A percentile compares a stretch with the other conserved stretches of the same genome.
Conservation (phyloP, 1,140 invertebrate genomes). For the Heliconius hermathena region DNA sequence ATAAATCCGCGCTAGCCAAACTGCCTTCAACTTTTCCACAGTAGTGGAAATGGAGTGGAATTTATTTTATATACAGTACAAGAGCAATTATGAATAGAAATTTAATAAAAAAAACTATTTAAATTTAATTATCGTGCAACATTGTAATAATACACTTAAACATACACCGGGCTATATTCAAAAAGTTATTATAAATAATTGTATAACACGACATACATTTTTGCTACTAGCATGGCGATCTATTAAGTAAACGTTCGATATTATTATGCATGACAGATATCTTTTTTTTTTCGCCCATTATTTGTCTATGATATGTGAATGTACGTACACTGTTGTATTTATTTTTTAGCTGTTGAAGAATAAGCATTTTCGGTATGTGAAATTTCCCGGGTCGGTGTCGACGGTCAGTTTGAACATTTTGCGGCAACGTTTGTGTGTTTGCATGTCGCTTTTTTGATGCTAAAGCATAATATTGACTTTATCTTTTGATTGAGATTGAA, state of each 20-base stretch:
- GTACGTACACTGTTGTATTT: slow-evolving; percentile 79
- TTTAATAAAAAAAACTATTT: too few species aligned
- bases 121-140: neutral
- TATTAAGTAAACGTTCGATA: slow-evolving; percentile 13
- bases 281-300: slow-evolving; percentile 29
- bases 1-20: too few species aligned
- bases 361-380: slow-evolving; percentile 82
- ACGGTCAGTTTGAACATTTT: slow-evolving; percentile 79
- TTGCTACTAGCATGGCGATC: slow-evolving; percentile 34
- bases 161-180: neutral
- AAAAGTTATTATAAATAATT: neutral
- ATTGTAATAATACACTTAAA: neutral
- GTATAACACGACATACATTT: neutral
- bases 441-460: slow-evolving; percentile 62
- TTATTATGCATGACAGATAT: slow-evolving; percentile 40
- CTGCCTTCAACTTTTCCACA: too few species aligned
- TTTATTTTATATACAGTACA: too few species aligned
- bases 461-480: slow-evolving; percentile 31
- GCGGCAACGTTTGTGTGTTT: slow-evolving; percentile 67
- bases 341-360: slow-evolving; percentile 82
- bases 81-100: too few species aligned
- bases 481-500: neutral
- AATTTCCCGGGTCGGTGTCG: slow-evolving; percentile 78
- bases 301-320: slow-evolving; percentile 46
- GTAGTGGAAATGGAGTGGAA: too few species aligned